Base-by-base conservation (phyloP, 64 coral and sea anemone species). In the Montipora cactus region DNA sequence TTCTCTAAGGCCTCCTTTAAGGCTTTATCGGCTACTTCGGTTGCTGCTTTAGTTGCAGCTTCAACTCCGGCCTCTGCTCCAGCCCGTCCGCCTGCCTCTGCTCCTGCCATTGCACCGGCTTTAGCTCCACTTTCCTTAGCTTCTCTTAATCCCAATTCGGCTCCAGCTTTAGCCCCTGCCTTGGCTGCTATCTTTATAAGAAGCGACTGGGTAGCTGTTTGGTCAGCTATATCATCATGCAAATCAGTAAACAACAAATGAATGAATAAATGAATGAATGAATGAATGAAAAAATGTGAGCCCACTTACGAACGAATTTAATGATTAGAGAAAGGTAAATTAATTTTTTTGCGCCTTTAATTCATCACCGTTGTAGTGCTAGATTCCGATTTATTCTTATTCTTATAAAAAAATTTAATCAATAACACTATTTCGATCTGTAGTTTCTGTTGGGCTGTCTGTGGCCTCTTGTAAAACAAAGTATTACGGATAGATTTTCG, bases 141-240 rank as follows among this genome's bases (percentile, higher is more conserved):
- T 93, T 93, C 75, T 25, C 67, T 73, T 21, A 80, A 1, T 6
- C 92, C 92, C 8, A 93, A 44, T 12, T 55, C 68, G n/a, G 92
- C 92, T 47, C 92, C 92, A 14, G 92, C 92, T 49, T 58, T 85
- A 7, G 92, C 92, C 8, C 92, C 92, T 11, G 92, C 92, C 61
- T 93, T 88, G 16, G 92, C 92, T 71, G 92, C 92, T 79, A 93
- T 68, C 58, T 45, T 93, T 13, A 93, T 13, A 12, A 86, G 82
- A 3, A 51, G 67, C 5, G 16, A 50, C 13, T 67, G 47, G 13
- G 82, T 11, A 22, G 82, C 66, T n/a, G 16, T 86, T 7, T 86
- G 16, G 66, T 86, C 71, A 13, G 16, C 82, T 86, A 3, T 7
- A 5, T 57, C 53, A 57, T 8, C 11, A 57, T 11, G 44, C 1